Evolutionary conservation across 2,888 invertebrate species (phyloP), one percentile per base, ranked within the genome.

Genomic region (Saturnia japonica): DNA sequence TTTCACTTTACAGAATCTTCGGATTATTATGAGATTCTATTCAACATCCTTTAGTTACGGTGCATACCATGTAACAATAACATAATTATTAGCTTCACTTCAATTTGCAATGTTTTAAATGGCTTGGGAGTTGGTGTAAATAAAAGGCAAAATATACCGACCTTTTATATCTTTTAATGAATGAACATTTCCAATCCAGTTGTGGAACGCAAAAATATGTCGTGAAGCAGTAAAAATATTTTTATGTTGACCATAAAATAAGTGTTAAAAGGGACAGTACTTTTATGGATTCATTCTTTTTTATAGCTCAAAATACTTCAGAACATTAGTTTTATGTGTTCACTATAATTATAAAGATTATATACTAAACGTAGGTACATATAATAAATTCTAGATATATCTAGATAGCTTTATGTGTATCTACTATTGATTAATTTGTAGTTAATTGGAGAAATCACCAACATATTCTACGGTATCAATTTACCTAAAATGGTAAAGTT

Each of bases 161-260:
- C 57, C 14, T 60, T 60, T 60, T 25, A 60, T 60, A 60, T 28
- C 25, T 28, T 64, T 64, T 64, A 64, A 40, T 64, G 40, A 40
- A 64, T 64, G n/a, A 40, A 64, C 64, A 64, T 60, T 64, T 64
- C 40, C 64, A 64, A 40, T 64, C n/a, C 40, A 42, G n/a, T 73
- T 74, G 43, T 71, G 73, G 72, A 60, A 72, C 60, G 70, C 73
- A 73, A 66, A 75, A 74, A 74, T 73, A 74, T 72, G 68, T 69
- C 72, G 73, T 71, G 74, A 72, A 45, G 68, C 54, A 54, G 68
- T 74, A 74, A 74, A 74, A 71, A 25, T 62, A 34, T 47, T 74
- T 77, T 77, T 77, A 78, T 72, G 73, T 69, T 0, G 57, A 54
- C 43, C 72, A 74, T 77, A 78, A 76, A 75, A 74, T 64, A 64